Evolutionary conservation across 2,888 invertebrate genomes (phyloP).

Genomic region (Pristionchus mayeri): DNA sequence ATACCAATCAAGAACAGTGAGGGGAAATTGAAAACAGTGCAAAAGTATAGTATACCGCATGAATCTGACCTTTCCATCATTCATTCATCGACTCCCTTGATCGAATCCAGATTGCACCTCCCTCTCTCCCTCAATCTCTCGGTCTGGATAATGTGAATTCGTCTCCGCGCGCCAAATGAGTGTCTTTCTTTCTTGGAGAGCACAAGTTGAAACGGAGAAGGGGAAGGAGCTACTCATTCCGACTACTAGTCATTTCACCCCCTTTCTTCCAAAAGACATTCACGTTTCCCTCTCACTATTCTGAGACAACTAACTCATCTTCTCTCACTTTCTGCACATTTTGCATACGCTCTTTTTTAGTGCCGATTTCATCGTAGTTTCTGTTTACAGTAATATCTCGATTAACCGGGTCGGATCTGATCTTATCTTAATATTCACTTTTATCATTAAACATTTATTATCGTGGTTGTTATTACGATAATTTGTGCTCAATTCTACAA

Average conservation of each 20-base stretch:
- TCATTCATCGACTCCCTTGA: not conserved
- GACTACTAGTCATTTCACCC: slow-evolving; percentile 42
- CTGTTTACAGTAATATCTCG: too few species aligned
- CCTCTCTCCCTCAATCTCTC: too few species aligned
- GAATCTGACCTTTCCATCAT: not conserved
- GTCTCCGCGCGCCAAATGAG: slow-evolving; percentile 8
- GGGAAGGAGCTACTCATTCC: slow-evolving; percentile 11
- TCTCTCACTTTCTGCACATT: not conserved
- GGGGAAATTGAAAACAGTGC: too few species aligned
- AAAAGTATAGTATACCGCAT: too few species aligned
- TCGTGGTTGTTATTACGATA: too few species aligned
- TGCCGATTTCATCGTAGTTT: slow-evolving; percentile 19
- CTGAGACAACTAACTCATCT: slow-evolving; percentile 4
- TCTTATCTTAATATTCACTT: too few species aligned
- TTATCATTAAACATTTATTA: too few species aligned
- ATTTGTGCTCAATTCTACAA: too few species aligned
- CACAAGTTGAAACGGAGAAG: slow-evolving; percentile 35
- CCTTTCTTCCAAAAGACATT: not conserved
- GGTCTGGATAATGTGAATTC: slow-evolving; percentile 5
- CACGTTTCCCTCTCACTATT: slow-evolving; percentile 33
- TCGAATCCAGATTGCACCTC: not conserved
- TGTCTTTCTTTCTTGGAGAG: not conserved
- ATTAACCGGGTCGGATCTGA: too few species aligned
- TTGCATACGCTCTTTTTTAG: too few species aligned
- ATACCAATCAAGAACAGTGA: not conserved